Percentiles rank a stretch among this genome's conserved stretches.
These are phyloP conservation scores for Euclidia mi DNA, from an alignment of 2,888 invertebrate species.

Conservation along the genomic window DNA sequence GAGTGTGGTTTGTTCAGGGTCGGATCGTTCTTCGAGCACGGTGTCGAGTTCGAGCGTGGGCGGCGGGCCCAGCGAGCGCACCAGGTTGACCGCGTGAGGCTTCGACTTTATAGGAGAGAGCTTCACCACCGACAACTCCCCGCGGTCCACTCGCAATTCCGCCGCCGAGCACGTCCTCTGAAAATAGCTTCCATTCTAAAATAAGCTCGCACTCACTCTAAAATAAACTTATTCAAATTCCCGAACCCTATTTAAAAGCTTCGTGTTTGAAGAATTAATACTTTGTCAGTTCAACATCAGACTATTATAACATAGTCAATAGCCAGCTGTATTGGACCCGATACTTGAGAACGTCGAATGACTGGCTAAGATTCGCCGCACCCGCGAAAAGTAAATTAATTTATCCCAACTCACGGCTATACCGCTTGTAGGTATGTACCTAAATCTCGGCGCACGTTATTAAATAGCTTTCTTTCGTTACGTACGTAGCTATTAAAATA, in stretches of 20 bases:
- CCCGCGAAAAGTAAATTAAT: slow-evolving; percentile 7
- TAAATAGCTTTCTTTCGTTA: slow-evolving; percentile 4
- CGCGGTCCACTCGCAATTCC: slow-evolving; percentile 95
- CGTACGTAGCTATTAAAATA: slow-evolving; percentile 6
- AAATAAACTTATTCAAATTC: neutral
- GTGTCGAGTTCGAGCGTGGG: slow-evolving; percentile 95
- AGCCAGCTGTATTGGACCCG: too few species aligned
- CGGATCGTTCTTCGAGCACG: slow-evolving; percentile 95
- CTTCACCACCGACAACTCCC: slow-evolving; percentile 95
- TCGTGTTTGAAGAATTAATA: neutral
- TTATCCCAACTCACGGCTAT: slow-evolving; percentile 4
- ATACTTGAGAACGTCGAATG: neutral
- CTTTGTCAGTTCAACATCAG: neutral
- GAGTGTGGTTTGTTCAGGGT: slow-evolving; percentile 92
- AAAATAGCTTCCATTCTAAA: slow-evolving; percentile 21
- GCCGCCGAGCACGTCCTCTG: slow-evolving; percentile 94
- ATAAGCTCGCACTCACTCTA: neutral
- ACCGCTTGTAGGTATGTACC: slow-evolving; percentile 2
- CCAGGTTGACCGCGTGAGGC: slow-evolving; percentile 78
- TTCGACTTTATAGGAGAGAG: slow-evolving; percentile 83
- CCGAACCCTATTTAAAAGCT: neutral
- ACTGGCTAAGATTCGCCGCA: neutral
- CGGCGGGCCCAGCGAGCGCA: slow-evolving; percentile 92
- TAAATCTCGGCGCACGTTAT: slow-evolving; percentile 1
- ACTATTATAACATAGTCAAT: too few species aligned